These are phyloP conservation scores for Microplitis mediator DNA, from an alignment of 1,140 invertebrate species.

Conservation along the genomic window DNA sequence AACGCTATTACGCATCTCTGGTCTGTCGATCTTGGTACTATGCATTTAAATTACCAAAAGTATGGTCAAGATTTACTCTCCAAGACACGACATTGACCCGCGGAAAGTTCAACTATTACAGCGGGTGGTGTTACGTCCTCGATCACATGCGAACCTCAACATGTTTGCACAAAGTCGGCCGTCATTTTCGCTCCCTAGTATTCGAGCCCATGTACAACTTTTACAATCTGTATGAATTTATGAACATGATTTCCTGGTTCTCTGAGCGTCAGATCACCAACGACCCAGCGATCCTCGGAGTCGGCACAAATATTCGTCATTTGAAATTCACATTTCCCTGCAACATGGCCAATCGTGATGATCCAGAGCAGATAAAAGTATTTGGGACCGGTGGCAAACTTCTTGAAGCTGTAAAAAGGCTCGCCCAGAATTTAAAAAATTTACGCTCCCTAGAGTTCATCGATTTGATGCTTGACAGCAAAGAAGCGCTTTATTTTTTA, in stretches of 20 bases:
- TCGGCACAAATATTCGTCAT: slow-evolving; percentile 67
- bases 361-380: slow-evolving; percentile 67
- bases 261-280: slow-evolving; percentile 61
- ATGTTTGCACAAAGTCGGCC: slow-evolving; percentile 75
- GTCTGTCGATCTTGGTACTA: slow-evolving; percentile 74
- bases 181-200: slow-evolving; percentile 70
- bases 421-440: slow-evolving; percentile 72
- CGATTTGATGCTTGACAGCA: slow-evolving; percentile 77
- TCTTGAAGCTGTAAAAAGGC: slow-evolving; percentile 70
- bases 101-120: slow-evolving; percentile 80
- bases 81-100: slow-evolving; percentile 77
- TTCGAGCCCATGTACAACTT: slow-evolving; percentile 81
- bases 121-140: slow-evolving; percentile 80
- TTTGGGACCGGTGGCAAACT: slow-evolving; percentile 81
- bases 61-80: slow-evolving; percentile 77
- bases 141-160: slow-evolving; percentile 77
- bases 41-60: slow-evolving; percentile 75
- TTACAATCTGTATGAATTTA: slow-evolving; percentile 84
- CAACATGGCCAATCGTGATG: slow-evolving; percentile 69
- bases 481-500: slow-evolving; percentile 73
- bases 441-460: slow-evolving; percentile 73
- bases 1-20: slow-evolving; percentile 77
- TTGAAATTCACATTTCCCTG: slow-evolving; percentile 82
- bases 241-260: slow-evolving; percentile 80
- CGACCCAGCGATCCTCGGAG: slow-evolving; percentile 52